A percentile compares a stretch with the other conserved stretches of the same genome.
Evolutionary conservation across 2,797 vertebrate genomes (phyloP).

Genomic region (Amphiprion clarkii): DNA sequence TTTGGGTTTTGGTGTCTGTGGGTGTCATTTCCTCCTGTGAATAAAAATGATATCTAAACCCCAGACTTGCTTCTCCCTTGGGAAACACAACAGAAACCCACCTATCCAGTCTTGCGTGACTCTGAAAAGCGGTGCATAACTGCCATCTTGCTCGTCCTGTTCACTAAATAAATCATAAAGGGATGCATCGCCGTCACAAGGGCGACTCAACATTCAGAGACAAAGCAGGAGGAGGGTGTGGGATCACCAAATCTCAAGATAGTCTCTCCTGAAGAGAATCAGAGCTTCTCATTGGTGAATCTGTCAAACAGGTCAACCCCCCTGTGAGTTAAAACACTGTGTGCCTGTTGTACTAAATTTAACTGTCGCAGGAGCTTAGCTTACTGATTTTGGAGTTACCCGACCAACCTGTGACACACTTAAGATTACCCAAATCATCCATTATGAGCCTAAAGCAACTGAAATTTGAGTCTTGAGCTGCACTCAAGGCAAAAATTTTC

Average conservation of each 20-base stretch:
- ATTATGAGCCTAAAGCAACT: neutral
- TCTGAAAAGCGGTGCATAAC: neutral
- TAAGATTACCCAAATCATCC: neutral
- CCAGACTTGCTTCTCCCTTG: neutral
- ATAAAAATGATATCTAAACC: constrained; percentile 30
- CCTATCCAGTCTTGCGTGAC: neutral
- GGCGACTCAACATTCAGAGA: constrained; percentile 9
- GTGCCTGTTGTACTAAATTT: constrained; percentile 1
- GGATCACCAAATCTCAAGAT: constrained; percentile 26
- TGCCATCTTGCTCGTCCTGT: constrained; percentile 40
- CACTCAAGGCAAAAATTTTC: constrained; percentile 15
- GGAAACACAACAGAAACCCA: constrained; percentile 12
- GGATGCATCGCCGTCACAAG: neutral
- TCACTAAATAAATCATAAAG: constrained; percentile 18
- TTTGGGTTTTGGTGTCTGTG: neutral
- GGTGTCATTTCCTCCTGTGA: neutral
- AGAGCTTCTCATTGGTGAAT: constrained; percentile 11
- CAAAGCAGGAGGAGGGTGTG: constrained; percentile 35
- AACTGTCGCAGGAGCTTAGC: constrained; percentile 2
- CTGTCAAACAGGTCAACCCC: constrained; percentile 50
- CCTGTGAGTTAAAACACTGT: constrained; percentile 17
- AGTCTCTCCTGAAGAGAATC: constrained; percentile 19
- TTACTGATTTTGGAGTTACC: neutral
- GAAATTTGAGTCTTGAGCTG: constrained; percentile 3
- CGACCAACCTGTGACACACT: neutral